Percentiles rank a stretch among this genome's conserved stretches.
Evolutionary conservation across 2,797 vertebrate species (phyloP).

Genomic region (Esox masquinongy): DNA sequence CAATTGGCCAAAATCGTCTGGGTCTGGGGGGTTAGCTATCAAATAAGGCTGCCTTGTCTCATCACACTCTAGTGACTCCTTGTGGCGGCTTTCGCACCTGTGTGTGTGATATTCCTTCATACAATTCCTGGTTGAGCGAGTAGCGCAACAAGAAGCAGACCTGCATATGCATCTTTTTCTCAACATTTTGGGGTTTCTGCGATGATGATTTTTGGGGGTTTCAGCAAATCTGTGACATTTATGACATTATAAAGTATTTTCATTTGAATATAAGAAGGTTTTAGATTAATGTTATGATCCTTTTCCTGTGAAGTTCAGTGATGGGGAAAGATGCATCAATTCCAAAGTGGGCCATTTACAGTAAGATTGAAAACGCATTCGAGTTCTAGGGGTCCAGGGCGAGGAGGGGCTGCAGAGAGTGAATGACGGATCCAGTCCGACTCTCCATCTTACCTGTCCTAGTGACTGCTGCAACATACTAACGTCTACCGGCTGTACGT

Average conservation of each 20-base stretch:
- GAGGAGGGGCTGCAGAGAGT: conserved; percentile 32
- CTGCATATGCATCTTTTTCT: too few species aligned
- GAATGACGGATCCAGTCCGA: conserved; percentile 41
- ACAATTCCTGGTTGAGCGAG: too few species aligned
- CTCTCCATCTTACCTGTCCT: conserved; percentile 33
- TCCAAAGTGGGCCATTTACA: conserved; percentile 32
- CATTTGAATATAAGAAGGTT: conserved; percentile 26
- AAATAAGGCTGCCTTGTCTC: too few species aligned
- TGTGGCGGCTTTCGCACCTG: too few species aligned
- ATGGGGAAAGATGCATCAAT: conserved; percentile 28
- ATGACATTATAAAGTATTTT: not conserved
- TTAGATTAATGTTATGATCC: conserved; percentile 4
- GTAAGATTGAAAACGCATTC: conserved; percentile 7
- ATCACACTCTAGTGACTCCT: too few species aligned
- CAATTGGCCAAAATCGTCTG: too few species aligned
- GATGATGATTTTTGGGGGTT: too few species aligned
- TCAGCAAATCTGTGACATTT: conserved; percentile 21
- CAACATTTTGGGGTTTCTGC: too few species aligned
- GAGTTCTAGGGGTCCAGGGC: conserved; percentile 39
- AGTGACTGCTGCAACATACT: conserved; percentile 55
- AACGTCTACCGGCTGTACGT: conserved; percentile 18
- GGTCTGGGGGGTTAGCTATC: too few species aligned
- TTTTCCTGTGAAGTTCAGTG: conserved; percentile 9
- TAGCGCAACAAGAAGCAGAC: too few species aligned
- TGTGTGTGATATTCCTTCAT: too few species aligned